These are phyloP conservation scores for Sinotaia quadrata DNA, from an alignment of 2,888 invertebrate genomes.

Conservation along the genomic window DNA sequence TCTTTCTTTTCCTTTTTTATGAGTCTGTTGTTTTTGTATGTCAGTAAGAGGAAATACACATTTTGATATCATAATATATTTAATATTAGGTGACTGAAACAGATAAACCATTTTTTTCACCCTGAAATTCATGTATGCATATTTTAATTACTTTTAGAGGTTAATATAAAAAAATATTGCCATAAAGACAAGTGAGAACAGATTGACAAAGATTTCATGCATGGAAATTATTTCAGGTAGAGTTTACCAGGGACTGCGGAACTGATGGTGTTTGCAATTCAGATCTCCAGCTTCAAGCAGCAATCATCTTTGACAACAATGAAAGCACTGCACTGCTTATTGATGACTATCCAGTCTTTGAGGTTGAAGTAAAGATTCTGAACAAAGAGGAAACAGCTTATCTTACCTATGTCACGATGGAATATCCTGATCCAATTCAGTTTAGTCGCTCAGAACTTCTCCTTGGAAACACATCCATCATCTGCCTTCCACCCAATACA, in stretches of 20 bases:
- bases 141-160: too few species aligned
- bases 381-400: constrained; percentile 53
- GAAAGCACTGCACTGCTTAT: constrained; percentile 35
- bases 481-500: constrained; percentile 27
- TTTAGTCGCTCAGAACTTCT: constrained; percentile 37
- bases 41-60: too few species aligned
- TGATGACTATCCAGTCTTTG: constrained; percentile 43
- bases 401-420: constrained; percentile 43
- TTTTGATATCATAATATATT: too few species aligned
- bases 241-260: constrained; percentile 47
- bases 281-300: constrained; percentile 40
- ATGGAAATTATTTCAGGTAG: constrained; percentile 35
- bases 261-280: constrained; percentile 44
- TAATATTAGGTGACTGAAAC: too few species aligned
- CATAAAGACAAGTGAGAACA: too few species aligned
- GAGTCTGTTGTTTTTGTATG: too few species aligned
- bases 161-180: too few species aligned
- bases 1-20: too few species aligned
- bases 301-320: constrained; percentile 26
- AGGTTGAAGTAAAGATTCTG: constrained; percentile 41
- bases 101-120: too few species aligned
- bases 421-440: constrained; percentile 39
- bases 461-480: constrained; percentile 34
- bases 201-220: too few species aligned
- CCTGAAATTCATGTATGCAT: too few species aligned